phyloP scores from a whole-genome alignment of 1,140 invertebrate species.

The Anthonomus grandis region DNA sequence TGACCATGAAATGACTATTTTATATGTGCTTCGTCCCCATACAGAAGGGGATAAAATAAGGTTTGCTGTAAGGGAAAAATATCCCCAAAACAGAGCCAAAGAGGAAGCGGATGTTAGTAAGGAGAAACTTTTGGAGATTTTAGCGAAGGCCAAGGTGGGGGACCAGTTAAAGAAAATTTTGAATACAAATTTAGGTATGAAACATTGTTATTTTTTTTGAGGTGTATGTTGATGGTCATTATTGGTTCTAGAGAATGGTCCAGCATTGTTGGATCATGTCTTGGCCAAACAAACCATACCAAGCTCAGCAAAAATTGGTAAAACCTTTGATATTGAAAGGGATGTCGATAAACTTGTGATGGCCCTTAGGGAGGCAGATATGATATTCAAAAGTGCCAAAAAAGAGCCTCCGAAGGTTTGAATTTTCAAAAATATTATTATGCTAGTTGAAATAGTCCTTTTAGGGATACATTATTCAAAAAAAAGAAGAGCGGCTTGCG shows the following conservation, averaged over 20 bases:
- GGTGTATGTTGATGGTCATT: background rate
- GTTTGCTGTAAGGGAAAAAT: constrained; percentile 89
- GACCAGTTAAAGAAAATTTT: constrained; percentile 84
- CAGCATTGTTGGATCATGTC: constrained; percentile 86
- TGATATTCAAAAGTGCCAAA: constrained; percentile 58
- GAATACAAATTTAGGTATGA: constrained; percentile 72
- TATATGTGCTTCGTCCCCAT: constrained; percentile 91
- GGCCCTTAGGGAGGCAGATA: constrained; percentile 70
- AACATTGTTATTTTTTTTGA: background rate
- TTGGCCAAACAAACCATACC: constrained; percentile 69
- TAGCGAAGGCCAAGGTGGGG: constrained; percentile 65
- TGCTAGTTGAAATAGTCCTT: constrained; percentile 11
- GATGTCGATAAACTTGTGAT: constrained; percentile 65
- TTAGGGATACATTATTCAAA: constrained; percentile 81
- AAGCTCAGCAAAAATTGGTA: constrained; percentile 48
- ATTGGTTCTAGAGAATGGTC: constrained; percentile 72
- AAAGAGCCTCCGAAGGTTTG: constrained; percentile 52
- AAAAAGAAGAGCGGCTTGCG: constrained; percentile 69
- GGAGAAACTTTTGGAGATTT: constrained; percentile 53
- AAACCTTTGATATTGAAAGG: constrained; percentile 63
- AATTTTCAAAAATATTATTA: constrained; percentile 3
- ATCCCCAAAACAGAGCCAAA: constrained; percentile 75
- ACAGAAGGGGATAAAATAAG: constrained; percentile 90
- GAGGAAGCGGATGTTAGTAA: constrained; percentile 53
- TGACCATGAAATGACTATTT: constrained; percentile 85